phyloP scores from a whole-genome alignment of 2,113 vertebrate genomes.

The Lampris incognitus region DNA sequence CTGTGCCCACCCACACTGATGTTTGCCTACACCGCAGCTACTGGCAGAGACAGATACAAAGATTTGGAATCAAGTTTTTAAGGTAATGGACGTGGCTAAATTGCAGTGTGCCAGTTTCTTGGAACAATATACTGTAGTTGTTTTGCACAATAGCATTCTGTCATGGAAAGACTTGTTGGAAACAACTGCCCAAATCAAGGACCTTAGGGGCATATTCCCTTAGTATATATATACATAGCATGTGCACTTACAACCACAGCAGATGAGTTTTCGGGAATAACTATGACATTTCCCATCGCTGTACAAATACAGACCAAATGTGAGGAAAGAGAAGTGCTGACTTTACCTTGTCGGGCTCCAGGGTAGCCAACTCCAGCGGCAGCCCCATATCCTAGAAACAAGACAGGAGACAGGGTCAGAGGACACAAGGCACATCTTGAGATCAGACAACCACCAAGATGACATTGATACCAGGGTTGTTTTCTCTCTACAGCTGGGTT shows the following conservation, averaged over 20 bases:
- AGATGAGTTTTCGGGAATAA: not conserved
- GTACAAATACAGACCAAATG: constrained; percentile 13
- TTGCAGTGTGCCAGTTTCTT: not conserved
- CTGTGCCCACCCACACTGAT: too few relatives aligned
- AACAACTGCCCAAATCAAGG: not conserved
- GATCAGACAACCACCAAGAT: constrained; percentile 34
- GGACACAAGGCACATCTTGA: constrained; percentile 15
- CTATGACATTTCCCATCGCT: not conserved
- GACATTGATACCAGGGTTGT: constrained; percentile 2
- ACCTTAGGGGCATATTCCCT: not conserved
- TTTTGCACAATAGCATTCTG: not conserved
- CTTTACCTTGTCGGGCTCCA: constrained; percentile 66
- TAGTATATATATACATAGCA: not conserved
- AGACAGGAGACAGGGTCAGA: constrained; percentile 44
- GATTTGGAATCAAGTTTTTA: too few relatives aligned
- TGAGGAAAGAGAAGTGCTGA: not conserved
- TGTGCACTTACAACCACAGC: not conserved
- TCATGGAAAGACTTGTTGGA: not conserved
- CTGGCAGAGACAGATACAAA: not conserved
- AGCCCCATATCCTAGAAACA: constrained; percentile 72
- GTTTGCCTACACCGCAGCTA: not conserved
- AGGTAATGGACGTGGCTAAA: not conserved
- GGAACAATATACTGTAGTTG: not conserved
- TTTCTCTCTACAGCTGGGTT: constrained; percentile 11
- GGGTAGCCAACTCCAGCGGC: constrained; percentile 55